phyloP scores from a whole-genome alignment of 2,113 vertebrate genomes.

The cattle (Bos taurus) region ARS-UCD2.0 NC_037357.1:59966501-59967000 shows the following conservation, averaged over 20 bases:
- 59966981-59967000: conserved; percentile 84
- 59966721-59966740: conserved; percentile 4
- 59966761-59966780: conserved; percentile 37
- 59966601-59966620: background rate
- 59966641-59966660: background rate
- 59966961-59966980: conserved; percentile 80
- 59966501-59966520: background rate
- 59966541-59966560: background rate
- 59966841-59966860: conserved; percentile 80
- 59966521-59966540: background rate
- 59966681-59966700: background rate
- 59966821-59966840: conserved; percentile 34
- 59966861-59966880: conserved; percentile 79
- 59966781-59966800: background rate
- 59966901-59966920: conserved; percentile 80
- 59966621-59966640: background rate
- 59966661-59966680: background rate
- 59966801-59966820: conserved; percentile 39
- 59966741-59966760: background rate
- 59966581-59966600: background rate
- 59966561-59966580: background rate
- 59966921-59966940: conserved; percentile 75
- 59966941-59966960: conserved; percentile 77
- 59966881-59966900: conserved; percentile 79
- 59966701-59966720: conserved; percentile 16